phyloP scores from a whole-genome alignment of 2,888 invertebrate species.

The Hirtodrosophila cameraria region DNA sequence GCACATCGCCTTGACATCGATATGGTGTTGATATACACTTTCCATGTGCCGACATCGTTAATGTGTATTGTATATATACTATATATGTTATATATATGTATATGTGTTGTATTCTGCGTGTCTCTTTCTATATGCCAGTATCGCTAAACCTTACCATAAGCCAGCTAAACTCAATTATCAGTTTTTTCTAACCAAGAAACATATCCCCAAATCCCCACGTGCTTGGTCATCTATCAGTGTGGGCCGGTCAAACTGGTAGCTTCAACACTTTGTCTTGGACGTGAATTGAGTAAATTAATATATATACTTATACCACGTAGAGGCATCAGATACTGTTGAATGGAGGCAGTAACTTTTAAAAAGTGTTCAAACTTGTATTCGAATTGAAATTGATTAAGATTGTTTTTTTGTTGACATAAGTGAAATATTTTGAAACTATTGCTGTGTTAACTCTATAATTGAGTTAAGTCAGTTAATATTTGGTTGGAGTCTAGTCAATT shows the following conservation, averaged over 20 bases:
- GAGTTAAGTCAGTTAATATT: too few relatives aligned
- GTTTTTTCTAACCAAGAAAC: constrained; percentile 25
- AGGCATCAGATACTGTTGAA: not conserved
- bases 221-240: constrained; percentile 65
- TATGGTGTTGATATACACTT: constrained; percentile 65
- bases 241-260: constrained; percentile 33
- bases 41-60: constrained; percentile 56
- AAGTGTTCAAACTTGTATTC: constrained; percentile 21
- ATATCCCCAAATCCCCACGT: constrained; percentile 45
- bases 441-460: too few relatives aligned
- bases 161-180: constrained; percentile 55
- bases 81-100: constrained; percentile 9
- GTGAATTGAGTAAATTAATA: not conserved
- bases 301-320: not conserved
- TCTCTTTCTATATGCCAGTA: too few relatives aligned
- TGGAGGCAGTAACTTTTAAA: constrained; percentile 36
- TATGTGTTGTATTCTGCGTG: not conserved
- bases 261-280: constrained; percentile 46
- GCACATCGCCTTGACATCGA: constrained; percentile 61
- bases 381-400: not conserved
- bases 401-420: not conserved
- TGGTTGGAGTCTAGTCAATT: too few relatives aligned
- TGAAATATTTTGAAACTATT: not conserved
- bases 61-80: constrained; percentile 56
- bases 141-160: constrained; percentile 21